Base-by-base conservation (phyloP, 1,140 invertebrate genomes). In the Matsumurasca onukii region DNA sequence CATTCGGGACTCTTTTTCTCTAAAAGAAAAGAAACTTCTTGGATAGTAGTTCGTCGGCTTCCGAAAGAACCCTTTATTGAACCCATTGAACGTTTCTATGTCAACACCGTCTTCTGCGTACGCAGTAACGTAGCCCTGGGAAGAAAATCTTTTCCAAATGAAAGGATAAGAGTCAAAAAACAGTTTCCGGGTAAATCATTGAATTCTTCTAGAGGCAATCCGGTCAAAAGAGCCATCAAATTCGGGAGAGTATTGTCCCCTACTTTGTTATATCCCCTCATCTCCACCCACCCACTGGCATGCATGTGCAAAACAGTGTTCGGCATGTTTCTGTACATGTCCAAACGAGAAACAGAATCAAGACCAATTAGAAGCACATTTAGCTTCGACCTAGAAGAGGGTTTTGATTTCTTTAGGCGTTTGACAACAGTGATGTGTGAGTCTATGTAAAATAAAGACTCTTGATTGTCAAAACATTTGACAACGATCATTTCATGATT, bases 171-270 rank as follows among this genome's bases (percentile, higher is more conserved):
- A 75, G 61, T 86, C 83, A 69, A 88, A 73, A 17, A 78, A 79
- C 34, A 80, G 80, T 0, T 77, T 68, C 29, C 74, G 75, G 63
- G 76, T 79, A 2, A n/a, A n/a, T 79, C 76, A 68, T 81, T 77
- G n/a, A 83, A 78, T 69, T 80, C 78, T 15, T 73, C 71, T 61
- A 79, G 74, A 77, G 77, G 86, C 48, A 84, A 81, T 1, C 91
- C 92, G 1, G 87, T 89, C 25, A 93, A 78, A 2, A 90, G 77
- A 0, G 91, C 88, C 83, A 94, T 89, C 27, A 94, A 75, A 77
- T 94, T 94, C 0, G 91, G 90, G 75, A 90, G 92, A 0, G 91
- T 93, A 71, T 93, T 93, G 72, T 91, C 91, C 1, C 85, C 91
- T 71, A 87, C 83, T 78, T 89, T 89, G 73, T 85, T 87, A 74